Percentiles rank a stretch among this genome's conserved stretches.
Evolutionary conservation across 2,113 vertebrate genomes (phyloP).

Genomic region (Bufo bufo): DNA sequence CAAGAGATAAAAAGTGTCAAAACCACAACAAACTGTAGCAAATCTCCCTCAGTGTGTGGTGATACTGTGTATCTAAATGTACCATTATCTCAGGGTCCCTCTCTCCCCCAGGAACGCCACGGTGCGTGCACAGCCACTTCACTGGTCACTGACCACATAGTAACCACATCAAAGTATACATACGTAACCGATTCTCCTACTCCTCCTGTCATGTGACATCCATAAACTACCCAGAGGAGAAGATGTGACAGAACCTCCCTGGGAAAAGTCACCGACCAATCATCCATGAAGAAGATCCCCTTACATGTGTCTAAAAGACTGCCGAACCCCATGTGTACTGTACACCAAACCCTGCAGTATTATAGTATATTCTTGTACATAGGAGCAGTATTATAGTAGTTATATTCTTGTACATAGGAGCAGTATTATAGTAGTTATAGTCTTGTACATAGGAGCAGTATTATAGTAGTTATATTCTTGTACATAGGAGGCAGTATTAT

Average conservation of each 20-base stretch:
- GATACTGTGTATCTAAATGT: too few species aligned
- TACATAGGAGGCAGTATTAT: constrained; percentile 5
- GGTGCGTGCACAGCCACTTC: background rate
- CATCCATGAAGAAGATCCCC: background rate
- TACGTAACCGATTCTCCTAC: background rate
- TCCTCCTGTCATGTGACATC: background rate
- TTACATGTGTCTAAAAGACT: background rate
- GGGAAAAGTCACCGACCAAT: background rate
- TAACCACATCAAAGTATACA: background rate
- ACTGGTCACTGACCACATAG: background rate
- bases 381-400: constrained; percentile 3
- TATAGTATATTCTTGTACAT: background rate
- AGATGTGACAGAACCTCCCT: background rate
- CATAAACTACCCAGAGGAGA: background rate
- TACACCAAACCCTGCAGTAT: background rate
- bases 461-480: constrained; percentile 6
- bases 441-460: background rate
- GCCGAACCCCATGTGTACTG: too few species aligned
- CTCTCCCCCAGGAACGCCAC: background rate
- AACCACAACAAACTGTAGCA: too few species aligned
- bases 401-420: constrained; percentile 1
- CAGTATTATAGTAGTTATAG: constrained; percentile 13
- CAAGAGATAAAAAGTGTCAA: too few species aligned
- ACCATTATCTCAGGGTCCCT: too few species aligned
- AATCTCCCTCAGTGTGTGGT: background rate